phyloP scores from a whole-genome alignment of 2,797 vertebrate species.

The Thamnophis elegans region DNA sequence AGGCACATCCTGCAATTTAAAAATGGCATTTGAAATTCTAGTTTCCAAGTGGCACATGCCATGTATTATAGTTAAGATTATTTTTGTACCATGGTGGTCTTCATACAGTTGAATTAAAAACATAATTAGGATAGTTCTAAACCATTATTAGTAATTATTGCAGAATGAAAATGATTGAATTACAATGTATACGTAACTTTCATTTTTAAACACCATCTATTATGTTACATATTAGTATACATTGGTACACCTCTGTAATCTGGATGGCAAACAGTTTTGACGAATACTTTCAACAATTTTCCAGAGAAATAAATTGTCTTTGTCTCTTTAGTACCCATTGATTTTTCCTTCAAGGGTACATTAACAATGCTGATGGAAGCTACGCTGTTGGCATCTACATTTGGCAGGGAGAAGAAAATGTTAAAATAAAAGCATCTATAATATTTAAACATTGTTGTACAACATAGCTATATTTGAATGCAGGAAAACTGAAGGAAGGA shows the following conservation, averaged over 20 bases:
- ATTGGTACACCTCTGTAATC: not conserved
- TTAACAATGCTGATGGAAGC: conserved; percentile 64
- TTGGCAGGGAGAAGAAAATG: conserved; percentile 45
- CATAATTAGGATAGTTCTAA: conserved; percentile 34
- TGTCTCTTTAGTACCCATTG: conserved; percentile 65
- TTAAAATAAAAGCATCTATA: conserved; percentile 45
- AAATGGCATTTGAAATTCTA: not conserved
- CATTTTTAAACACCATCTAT: conserved; percentile 42
- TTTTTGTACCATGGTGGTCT: conserved; percentile 21
- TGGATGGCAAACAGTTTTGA: conserved; percentile 37
- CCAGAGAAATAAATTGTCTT: conserved; percentile 57
- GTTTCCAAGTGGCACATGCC: not conserved
- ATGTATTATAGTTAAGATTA: conserved; percentile 8
- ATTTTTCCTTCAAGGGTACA: conserved; percentile 58
- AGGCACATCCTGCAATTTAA: not conserved
- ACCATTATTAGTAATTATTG: conserved; percentile 36
- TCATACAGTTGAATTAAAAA: conserved; percentile 21
- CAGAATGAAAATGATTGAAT: conserved; percentile 30
- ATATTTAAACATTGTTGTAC: conserved; percentile 54
- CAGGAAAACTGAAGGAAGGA: conserved; percentile 61
- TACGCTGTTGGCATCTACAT: conserved; percentile 58
- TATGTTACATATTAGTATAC: conserved; percentile 30
- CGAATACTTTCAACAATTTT: conserved; percentile 43
- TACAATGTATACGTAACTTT: not conserved
- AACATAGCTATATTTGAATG: conserved; percentile 64